These are phyloP conservation scores for Thryonomys swinderianus DNA, from an alignment of 2,113 vertebrate genomes.

Conservation along the genomic window DNA sequence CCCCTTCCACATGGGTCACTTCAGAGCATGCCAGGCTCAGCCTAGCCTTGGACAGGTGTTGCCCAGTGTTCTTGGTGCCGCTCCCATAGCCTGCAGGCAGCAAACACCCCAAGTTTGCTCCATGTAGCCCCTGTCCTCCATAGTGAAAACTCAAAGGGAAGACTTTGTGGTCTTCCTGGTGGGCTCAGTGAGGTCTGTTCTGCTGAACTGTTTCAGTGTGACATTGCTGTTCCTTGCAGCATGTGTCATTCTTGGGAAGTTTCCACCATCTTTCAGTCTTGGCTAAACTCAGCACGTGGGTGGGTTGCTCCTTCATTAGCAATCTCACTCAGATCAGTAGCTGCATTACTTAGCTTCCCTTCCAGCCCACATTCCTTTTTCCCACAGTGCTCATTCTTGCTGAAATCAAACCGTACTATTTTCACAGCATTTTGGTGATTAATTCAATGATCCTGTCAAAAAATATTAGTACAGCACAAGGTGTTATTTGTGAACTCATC, in stretches of 20 bases:
- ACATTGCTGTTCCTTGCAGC: not conserved
- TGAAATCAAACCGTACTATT: not conserved
- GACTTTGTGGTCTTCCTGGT: not conserved
- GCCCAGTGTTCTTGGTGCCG: accelerated
- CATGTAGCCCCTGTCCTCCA: not conserved
- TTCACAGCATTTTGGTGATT: conserved; percentile 53
- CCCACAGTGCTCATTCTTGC: not conserved
- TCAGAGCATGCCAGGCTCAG: not conserved
- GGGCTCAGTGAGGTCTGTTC: not conserved
- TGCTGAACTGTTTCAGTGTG: not conserved
- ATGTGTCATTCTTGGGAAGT: not conserved
- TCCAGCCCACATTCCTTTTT: not conserved
- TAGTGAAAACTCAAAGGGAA: not conserved
- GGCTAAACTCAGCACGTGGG: not conserved
- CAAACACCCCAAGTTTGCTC: not conserved
- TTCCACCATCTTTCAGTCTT: not conserved
- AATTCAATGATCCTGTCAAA: conserved; percentile 12
- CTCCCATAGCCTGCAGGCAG: not conserved
- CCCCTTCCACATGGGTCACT: not conserved
- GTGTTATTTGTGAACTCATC: not conserved
- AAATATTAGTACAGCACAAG: not conserved
- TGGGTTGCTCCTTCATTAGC: not conserved
- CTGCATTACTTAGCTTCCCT: not conserved
- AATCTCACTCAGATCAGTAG: not conserved
- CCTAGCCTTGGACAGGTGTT: not conserved